A percentile compares a stretch with the other conserved stretches of the same genome.
Evolutionary conservation across 2,113 vertebrate genomes (phyloP).

Genomic region (Lates calcarifer): DNA sequence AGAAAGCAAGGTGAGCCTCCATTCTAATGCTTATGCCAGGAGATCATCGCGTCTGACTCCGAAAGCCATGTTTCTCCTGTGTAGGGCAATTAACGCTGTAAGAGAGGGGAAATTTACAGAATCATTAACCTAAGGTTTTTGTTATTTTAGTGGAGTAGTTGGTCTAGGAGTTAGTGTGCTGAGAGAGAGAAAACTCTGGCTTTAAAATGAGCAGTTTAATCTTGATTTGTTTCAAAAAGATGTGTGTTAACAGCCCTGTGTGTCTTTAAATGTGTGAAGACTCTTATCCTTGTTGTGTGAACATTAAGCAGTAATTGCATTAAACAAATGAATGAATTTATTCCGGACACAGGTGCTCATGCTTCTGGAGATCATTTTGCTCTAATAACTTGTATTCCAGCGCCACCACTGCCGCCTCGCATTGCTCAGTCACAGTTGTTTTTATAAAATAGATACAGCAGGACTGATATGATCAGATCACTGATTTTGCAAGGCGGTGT

Average conservation of each 20-base stretch:
- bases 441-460: constrained; percentile 28
- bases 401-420: neutral
- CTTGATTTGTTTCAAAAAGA: constrained; percentile 48
- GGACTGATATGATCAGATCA: constrained; percentile 38
- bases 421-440: constrained; percentile 4
- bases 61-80: constrained; percentile 65
- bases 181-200: constrained; percentile 29
- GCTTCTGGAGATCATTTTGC: constrained; percentile 49
- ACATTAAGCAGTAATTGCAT: constrained; percentile 39
- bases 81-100: constrained; percentile 76
- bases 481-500: constrained; percentile 45
- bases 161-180: constrained; percentile 5
- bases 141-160: constrained; percentile 59
- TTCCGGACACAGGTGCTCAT: constrained; percentile 40
- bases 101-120: constrained; percentile 71
- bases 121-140: constrained; percentile 70
- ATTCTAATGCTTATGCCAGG: constrained; percentile 74
- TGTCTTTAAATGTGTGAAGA: constrained; percentile 21
- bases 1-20: constrained; percentile 75
- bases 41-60: constrained; percentile 66
- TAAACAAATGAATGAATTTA: constrained; percentile 46
- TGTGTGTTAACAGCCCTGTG: neutral
- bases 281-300: constrained; percentile 17
- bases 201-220: constrained; percentile 21
- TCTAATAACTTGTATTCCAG: constrained; percentile 51